Evolutionary conservation across 1,140 invertebrate genomes (phyloP).

Genomic region (Caenorhabditis tropicalis): DNA sequence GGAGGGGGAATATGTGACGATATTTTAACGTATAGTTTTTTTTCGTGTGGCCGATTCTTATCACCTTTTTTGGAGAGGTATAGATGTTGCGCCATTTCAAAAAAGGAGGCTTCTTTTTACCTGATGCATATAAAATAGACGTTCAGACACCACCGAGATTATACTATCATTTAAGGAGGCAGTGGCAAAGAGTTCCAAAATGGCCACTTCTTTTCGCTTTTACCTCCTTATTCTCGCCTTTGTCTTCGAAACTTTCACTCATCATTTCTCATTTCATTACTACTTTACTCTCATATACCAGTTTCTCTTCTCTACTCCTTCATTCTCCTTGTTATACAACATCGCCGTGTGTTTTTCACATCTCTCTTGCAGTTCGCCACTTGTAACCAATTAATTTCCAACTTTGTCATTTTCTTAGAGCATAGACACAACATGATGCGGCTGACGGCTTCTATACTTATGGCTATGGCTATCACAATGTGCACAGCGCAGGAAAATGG

Average conservation of each 20-base stretch:
- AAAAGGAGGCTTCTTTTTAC: neutral
- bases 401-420: neutral
- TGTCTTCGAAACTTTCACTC: constrained; percentile 33
- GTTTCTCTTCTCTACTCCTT: neutral
- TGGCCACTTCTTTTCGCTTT: constrained; percentile 3
- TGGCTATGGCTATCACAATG: neutral
- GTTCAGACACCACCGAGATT: too few relatives aligned
- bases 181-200: neutral
- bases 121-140: neutral
- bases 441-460: neutral
- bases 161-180: too few relatives aligned
- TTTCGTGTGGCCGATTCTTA: constrained; percentile 14
- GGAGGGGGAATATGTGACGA: neutral
- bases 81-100: constrained; percentile 2
- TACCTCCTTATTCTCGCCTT: constrained; percentile 23
- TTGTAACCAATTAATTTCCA: neutral
- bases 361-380: constrained; percentile 6
- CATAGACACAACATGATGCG: neutral
- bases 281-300: constrained; percentile 36
- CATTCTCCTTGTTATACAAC: neutral
- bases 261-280: constrained; percentile 40
- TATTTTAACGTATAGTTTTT: neutral
- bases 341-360: too few relatives aligned
- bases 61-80: constrained; percentile 17
- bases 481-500: constrained; percentile 18